These are phyloP conservation scores for Drosophila meridiana DNA, from an alignment of 2,888 invertebrate genomes.

Conservation along the genomic window DNA sequence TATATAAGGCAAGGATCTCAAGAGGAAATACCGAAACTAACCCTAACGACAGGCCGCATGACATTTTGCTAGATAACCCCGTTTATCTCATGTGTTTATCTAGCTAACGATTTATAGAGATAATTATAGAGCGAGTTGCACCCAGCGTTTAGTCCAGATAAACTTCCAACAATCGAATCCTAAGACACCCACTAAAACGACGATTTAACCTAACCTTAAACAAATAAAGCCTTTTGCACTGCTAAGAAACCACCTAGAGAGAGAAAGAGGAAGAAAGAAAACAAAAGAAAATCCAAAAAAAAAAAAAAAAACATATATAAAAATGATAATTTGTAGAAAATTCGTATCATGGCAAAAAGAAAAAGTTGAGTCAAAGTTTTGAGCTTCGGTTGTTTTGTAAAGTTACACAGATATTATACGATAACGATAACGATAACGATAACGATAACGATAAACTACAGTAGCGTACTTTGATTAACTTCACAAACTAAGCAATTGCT, in stretches of 20 bases:
- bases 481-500: slow-evolving; percentile 72
- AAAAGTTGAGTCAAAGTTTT: slow-evolving; percentile 73
- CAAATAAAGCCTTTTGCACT: slow-evolving; percentile 71
- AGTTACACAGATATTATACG: slow-evolving; percentile 57
- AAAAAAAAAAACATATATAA: background rate
- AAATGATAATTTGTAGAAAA: slow-evolving; percentile 18
- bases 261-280: slow-evolving; percentile 4
- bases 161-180: slow-evolving; percentile 27
- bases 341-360: slow-evolving; percentile 31
- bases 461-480: slow-evolving; percentile 41
- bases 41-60: slow-evolving; percentile 65
- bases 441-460: slow-evolving; percentile 26
- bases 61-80: slow-evolving; percentile 42
- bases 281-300: background rate
- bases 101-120: slow-evolving; percentile 45
- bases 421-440: slow-evolving; percentile 40
- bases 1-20: slow-evolving; percentile 65
- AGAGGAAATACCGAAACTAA: slow-evolving; percentile 64
- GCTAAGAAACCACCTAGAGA: slow-evolving; percentile 79
- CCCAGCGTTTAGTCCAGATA: slow-evolving; percentile 30
- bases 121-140: slow-evolving; percentile 44
- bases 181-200: slow-evolving; percentile 22
- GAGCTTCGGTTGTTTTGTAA: slow-evolving; percentile 81
- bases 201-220: slow-evolving; percentile 35
- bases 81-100: slow-evolving; percentile 13